Base-by-base conservation (phyloP, 2,113 vertebrate genomes). In the Pelmatolapia mariae region DNA sequence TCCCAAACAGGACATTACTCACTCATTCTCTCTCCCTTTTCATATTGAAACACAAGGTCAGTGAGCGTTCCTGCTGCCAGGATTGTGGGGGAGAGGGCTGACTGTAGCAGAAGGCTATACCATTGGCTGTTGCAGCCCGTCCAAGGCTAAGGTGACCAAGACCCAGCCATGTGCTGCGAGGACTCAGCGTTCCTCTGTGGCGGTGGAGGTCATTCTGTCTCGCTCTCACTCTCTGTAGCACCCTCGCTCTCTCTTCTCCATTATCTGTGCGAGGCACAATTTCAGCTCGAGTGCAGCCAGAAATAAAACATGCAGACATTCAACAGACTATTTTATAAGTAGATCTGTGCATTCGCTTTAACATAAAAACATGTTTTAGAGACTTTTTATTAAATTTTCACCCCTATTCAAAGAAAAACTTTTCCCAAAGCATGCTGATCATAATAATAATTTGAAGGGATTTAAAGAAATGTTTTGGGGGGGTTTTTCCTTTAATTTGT, bases 101-200 rank as follows among this genome's bases (percentile, higher is more conserved):
- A 79, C 6, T 91, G 83, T 29, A 85, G 89, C 86, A 81, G 59
- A 80, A 79, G 52, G 50, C 85, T 90, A 85, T 92, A 91, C 82
- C 91, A 91, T 92, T 91, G 93, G 92, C 94, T 90, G 94, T 90
- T 87, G 89, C 90, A 91, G 92, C 87, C 86, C 88, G 90, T 95
- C 91, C 95, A 96, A 97, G 96, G 96, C 94, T 94, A 94, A 85
- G 94, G 95, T 96, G 96, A 97, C 96, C 96, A 95, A 91, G 93
- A 96, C 96, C 94, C 81, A 82, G 90, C 79, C 43, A 89, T 89
- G 40, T 57, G 88, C 88, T 90, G 86, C 45, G 33, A 94, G 94
- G 80, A 94, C 95, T 93, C 83, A 5, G 9, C 54, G 95, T 95
- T 96, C 95, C 90, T 91, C 66, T 89, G 91, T 93, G 87, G 53